These are phyloP conservation scores for Hyposmocoma kahamanoa DNA, from an alignment of 1,140 invertebrate species.

Conservation along the genomic window DNA sequence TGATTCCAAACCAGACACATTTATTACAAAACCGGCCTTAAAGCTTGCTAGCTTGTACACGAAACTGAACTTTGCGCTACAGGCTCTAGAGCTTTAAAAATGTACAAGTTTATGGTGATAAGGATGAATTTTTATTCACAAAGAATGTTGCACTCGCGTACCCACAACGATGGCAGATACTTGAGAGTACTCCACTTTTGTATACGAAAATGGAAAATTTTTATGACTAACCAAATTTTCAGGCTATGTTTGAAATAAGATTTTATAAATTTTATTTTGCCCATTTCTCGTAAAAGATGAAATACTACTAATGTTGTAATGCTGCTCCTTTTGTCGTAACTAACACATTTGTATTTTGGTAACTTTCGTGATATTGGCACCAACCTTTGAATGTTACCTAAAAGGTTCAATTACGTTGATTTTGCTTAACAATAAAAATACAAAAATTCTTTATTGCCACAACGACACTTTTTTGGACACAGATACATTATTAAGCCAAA, in stretches of 20 bases:
- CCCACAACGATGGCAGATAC: conserved; percentile 48
- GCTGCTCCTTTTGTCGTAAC: not conserved
- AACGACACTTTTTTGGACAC: not conserved
- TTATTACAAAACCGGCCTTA: conserved; percentile 34
- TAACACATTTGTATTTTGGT: not conserved
- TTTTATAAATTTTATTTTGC: too few species aligned
- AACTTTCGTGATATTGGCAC: not conserved
- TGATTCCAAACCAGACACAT: conserved; percentile 21
- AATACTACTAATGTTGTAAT: too few species aligned
- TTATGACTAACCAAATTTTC: conserved; percentile 10
- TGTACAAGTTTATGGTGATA: not conserved
- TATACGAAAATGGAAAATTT: conserved; percentile 18
- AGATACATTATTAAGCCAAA: not conserved
- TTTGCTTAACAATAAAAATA: too few species aligned
- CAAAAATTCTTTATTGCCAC: not conserved
- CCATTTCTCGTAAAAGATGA: too few species aligned
- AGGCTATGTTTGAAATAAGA: too few species aligned
- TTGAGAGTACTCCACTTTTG: conserved; percentile 17
- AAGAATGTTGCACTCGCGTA: conserved; percentile 46
- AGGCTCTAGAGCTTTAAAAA: conserved; percentile 18
- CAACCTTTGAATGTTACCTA: not conserved
- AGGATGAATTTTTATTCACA: conserved; percentile 12
- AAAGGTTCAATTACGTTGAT: too few species aligned
- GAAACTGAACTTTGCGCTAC: conserved; percentile 19
- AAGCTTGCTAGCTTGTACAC: conserved; percentile 12